Conservation (phyloP, 2,888 invertebrate species). For the Agonopterix alstromeriana region DNA sequence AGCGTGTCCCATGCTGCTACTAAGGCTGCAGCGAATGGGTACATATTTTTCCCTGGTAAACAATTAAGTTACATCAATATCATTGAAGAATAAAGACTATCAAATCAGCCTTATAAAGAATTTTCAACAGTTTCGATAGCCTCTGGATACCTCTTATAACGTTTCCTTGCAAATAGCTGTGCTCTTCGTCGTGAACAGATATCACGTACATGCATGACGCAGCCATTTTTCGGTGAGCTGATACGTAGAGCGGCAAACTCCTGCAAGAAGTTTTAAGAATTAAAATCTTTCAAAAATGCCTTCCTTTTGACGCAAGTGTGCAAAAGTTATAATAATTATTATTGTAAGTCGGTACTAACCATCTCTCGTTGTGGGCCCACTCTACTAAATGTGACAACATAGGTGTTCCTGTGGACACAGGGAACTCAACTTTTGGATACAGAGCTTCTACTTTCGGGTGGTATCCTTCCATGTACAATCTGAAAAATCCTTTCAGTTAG, state of each 20-base stretch:
- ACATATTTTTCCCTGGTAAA: constrained; percentile 75
- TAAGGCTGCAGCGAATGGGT: constrained; percentile 87
- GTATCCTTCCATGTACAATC: constrained; percentile 85
- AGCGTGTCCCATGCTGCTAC: constrained; percentile 83
- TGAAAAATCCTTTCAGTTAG: constrained; percentile 28
- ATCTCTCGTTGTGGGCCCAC: constrained; percentile 88
- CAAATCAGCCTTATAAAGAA: too few species aligned
- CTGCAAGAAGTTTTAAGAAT: constrained; percentile 14
- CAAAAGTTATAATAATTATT: neutral
- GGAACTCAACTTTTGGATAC: constrained; percentile 84
- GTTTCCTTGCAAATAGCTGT: constrained; percentile 34
- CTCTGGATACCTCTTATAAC: constrained; percentile 31
- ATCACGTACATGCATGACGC: constrained; percentile 28
- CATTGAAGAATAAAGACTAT: too few species aligned
- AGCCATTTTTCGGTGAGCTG: constrained; percentile 23
- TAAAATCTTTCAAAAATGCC: neutral
- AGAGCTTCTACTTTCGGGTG: constrained; percentile 82
- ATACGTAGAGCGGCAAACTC: constrained; percentile 27
- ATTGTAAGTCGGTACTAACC: constrained; percentile 41
- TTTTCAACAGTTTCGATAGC: too few species aligned
- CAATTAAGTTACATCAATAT: too few species aligned
- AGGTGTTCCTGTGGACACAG: constrained; percentile 90
- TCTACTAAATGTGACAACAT: constrained; percentile 86
- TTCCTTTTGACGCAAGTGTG: neutral
- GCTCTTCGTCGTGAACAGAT: constrained; percentile 37